A percentile compares a stretch with the other conserved stretches of the same genome.
phyloP scores from a whole-genome alignment of 2,797 vertebrate species.

The Novumbra hubbsi region DNA sequence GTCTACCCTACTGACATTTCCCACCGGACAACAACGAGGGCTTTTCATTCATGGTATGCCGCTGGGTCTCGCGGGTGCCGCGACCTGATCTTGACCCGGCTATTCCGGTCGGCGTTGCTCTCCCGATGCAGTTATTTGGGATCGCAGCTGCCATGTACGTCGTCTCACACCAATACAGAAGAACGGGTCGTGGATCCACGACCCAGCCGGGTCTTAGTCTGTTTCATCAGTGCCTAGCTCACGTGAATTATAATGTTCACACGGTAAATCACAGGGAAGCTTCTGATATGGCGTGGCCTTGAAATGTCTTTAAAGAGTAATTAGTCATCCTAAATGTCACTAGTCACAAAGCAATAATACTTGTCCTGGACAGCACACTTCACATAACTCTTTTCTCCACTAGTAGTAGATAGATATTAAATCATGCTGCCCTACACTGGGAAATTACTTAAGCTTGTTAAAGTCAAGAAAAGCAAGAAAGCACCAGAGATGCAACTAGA shows the following conservation, averaged over 20 bases:
- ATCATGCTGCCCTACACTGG: neutral
- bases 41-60: slow-evolving; percentile 15
- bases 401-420: neutral
- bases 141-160: neutral
- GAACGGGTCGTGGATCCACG: neutral
- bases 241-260: neutral
- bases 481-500: neutral
- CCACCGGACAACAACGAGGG: slow-evolving; percentile 22
- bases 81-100: slow-evolving; percentile 5
- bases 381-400: neutral
- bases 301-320: neutral
- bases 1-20: neutral
- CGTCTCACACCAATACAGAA: neutral
- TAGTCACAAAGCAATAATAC: neutral
- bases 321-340: neutral
- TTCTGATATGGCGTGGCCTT: neutral
- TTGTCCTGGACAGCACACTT: neutral
- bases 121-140: neutral
- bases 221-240: neutral
- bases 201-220: neutral
- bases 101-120: neutral
- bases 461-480: neutral
- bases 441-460: neutral
- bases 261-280: neutral
- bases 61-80: neutral